Evolutionary conservation across 2,113 vertebrate genomes (phyloP).

Genomic region (Lophura nycthemera): DNA sequence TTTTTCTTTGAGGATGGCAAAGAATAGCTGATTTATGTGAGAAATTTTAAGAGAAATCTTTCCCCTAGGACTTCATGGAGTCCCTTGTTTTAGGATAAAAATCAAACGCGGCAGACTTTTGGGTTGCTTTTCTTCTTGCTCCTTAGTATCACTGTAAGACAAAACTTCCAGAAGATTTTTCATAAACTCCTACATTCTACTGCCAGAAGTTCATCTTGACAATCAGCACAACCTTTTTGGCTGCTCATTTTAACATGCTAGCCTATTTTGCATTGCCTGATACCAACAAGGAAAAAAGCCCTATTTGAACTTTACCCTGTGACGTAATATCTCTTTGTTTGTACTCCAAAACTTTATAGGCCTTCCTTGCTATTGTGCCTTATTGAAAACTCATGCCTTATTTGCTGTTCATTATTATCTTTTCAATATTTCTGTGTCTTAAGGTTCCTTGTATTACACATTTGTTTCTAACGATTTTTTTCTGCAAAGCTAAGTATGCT

Average conservation of each 20-base stretch:
- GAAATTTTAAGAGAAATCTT: background rate
- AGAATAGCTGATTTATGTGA: slow-evolving; percentile 7
- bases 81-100: background rate
- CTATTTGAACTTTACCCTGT: background rate
- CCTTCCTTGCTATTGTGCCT: background rate
- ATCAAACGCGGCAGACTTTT: background rate
- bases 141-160: background rate
- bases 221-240: background rate
- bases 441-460: slow-evolving; percentile 4
- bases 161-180: background rate
- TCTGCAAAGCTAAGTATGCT: background rate
- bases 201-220: background rate
- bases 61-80: background rate
- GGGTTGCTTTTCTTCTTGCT: background rate
- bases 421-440: slow-evolving; percentile 43
- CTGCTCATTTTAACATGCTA: background rate
- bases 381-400: slow-evolving; percentile 62
- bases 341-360: slow-evolving; percentile 53
- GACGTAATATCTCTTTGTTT: slow-evolving; percentile 47
- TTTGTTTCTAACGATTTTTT: slow-evolving; percentile 43
- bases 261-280: background rate
- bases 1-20: background rate
- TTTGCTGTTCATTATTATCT: slow-evolving; percentile 45
- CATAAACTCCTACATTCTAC: background rate
- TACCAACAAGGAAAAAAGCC: background rate